Conservation (phyloP, 2,888 invertebrate species). For the Xylota segnis region DNA sequence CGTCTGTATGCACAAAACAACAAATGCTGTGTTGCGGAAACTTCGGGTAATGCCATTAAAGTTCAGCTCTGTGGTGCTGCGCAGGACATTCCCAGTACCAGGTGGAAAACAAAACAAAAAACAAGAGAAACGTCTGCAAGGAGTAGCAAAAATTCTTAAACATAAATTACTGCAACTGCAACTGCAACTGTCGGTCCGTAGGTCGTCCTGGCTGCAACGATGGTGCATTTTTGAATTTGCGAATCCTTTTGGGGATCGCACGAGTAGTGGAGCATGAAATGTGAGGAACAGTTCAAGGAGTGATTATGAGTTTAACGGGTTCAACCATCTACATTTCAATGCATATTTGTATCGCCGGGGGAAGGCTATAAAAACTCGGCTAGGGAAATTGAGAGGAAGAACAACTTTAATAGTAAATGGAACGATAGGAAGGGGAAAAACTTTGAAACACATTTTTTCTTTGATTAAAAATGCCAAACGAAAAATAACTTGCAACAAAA, state of each 20-base stretch:
- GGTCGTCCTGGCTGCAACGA: conserved; percentile 5
- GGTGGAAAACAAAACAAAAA: conserved; percentile 55
- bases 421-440: neutral
- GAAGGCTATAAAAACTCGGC: neutral
- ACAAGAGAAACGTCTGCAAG: neutral
- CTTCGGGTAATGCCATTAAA: conserved; percentile 54
- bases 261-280: conserved; percentile 18
- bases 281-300: conserved; percentile 57
- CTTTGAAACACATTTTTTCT: conserved; percentile 29
- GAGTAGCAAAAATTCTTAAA: conserved; percentile 6
- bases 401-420: conserved; percentile 14
- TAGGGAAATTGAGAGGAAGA: conserved; percentile 13
- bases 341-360: conserved; percentile 28
- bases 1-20: conserved; percentile 20
- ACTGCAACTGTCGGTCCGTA: too few species aligned
- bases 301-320: conserved; percentile 51
- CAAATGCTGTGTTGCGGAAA: conserved; percentile 51
- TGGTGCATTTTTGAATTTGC: conserved; percentile 20
- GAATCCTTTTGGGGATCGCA: conserved; percentile 52
- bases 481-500: neutral
- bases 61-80: conserved; percentile 59
- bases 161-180: conserved; percentile 29
- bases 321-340: conserved; percentile 22
- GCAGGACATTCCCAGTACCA: conserved; percentile 53
- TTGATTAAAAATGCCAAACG: conserved; percentile 2